phyloP scores from a whole-genome alignment of 2,797 vertebrate species.

The Malacoctenus gilli region DNA sequence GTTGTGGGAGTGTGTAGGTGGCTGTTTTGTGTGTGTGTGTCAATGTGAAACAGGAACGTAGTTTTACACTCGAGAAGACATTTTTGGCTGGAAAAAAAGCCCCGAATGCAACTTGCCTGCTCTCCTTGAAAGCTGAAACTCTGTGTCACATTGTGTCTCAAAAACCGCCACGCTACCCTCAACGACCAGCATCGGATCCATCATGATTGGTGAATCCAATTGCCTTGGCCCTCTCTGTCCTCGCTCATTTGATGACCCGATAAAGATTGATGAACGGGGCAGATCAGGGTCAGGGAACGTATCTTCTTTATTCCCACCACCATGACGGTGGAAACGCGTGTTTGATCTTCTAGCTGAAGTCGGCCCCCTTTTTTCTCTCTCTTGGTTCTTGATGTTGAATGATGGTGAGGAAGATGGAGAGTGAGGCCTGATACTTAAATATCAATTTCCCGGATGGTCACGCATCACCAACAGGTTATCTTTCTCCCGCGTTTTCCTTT shows the following conservation, averaged over 20 bases:
- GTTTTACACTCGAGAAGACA: not conserved
- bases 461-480: slow-evolving; percentile 65
- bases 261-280: slow-evolving; percentile 74
- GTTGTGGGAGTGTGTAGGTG: slow-evolving; percentile 23
- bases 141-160: not conserved
- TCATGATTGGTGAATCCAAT: slow-evolving; percentile 68
- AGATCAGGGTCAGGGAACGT: slow-evolving; percentile 63
- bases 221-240: slow-evolving; percentile 64
- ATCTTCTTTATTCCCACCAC: slow-evolving; percentile 43
- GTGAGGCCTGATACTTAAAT: slow-evolving; percentile 72
- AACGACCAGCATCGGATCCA: slow-evolving; percentile 45
- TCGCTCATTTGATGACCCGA: slow-evolving; percentile 66
- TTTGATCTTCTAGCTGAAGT: slow-evolving; percentile 56
- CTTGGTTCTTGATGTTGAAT: slow-evolving; percentile 48
- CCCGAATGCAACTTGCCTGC: too few species aligned
- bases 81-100: slow-evolving; percentile 4
- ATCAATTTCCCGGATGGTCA: slow-evolving; percentile 71
- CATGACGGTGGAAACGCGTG: slow-evolving; percentile 53
- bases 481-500: slow-evolving; percentile 56
- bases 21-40: slow-evolving; percentile 26
- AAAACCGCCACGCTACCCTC: not conserved
- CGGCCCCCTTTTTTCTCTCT: slow-evolving; percentile 39
- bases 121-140: too few species aligned
- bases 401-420: slow-evolving; percentile 66
- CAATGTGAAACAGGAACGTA: slow-evolving; percentile 23